Evolutionary conservation across 2,888 invertebrate genomes (phyloP).

Genomic region (Agriopis leucophaearia): DNA sequence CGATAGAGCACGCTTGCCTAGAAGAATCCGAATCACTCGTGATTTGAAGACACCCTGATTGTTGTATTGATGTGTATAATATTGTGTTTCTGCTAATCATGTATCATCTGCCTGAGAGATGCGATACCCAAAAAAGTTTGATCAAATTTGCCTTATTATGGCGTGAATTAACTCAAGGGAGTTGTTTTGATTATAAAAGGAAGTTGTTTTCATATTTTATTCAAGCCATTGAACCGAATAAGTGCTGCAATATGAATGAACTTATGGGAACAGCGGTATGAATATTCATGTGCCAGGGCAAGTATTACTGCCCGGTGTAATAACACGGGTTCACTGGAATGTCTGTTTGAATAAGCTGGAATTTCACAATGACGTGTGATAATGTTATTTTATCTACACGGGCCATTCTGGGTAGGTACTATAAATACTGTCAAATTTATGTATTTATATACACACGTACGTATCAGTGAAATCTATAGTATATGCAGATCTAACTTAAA

Average conservation of each 20-base stretch:
- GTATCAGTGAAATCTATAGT: too few relatives aligned
- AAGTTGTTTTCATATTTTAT: slow-evolving; percentile 8
- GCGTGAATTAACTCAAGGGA: background rate
- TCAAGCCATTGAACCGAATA: background rate
- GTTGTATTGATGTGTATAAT: too few relatives aligned
- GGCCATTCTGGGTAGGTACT: background rate
- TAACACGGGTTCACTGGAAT: background rate
- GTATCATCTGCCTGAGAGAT: too few relatives aligned
- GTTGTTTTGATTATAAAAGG: background rate
- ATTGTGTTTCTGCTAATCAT: too few relatives aligned
- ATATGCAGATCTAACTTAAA: too few relatives aligned
- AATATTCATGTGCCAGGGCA: slow-evolving; percentile 14
- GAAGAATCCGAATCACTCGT: too few relatives aligned
- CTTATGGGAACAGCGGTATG: background rate
- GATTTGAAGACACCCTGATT: too few relatives aligned
- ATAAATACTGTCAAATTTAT: background rate
- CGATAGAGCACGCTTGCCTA: too few relatives aligned
- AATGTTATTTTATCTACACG: background rate
- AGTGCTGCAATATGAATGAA: slow-evolving; percentile 6
- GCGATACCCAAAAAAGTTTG: too few relatives aligned
- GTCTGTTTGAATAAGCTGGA: slow-evolving; percentile 7
- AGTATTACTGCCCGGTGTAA: background rate
- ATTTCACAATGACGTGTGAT: slow-evolving; percentile 2
- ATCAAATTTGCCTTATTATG: too few relatives aligned
- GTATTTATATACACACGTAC: too few relatives aligned